A percentile compares a stretch with the other conserved stretches of the same genome.
Conservation (phyloP, 2,113 vertebrate genomes). For the Strigops habroptila region DNA sequence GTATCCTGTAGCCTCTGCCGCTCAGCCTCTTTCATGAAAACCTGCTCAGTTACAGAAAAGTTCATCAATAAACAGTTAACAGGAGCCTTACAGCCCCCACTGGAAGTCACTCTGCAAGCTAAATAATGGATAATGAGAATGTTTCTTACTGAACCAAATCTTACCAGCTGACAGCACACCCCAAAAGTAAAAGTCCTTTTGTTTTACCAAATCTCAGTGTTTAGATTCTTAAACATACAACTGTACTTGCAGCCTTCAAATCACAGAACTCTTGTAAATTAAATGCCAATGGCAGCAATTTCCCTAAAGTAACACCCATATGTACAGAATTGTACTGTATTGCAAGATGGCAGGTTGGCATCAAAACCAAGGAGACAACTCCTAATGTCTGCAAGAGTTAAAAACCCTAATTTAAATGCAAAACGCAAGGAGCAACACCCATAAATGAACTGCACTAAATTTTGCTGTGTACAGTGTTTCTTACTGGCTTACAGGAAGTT, state of each 20-base stretch:
- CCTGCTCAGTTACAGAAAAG: constrained; percentile 67
- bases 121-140: background rate
- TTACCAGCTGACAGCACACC: background rate
- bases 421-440: background rate
- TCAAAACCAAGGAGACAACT: background rate
- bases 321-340: background rate
- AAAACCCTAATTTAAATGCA: background rate
- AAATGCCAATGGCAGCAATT: background rate
- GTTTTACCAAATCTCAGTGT: background rate
- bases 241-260: background rate
- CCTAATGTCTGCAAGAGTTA: background rate
- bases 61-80: background rate
- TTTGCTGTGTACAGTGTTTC: background rate
- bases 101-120: background rate
- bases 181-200: background rate
- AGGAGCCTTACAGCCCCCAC: background rate
- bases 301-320: background rate
- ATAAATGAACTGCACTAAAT: background rate
- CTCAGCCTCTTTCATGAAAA: constrained; percentile 93
- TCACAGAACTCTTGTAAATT: background rate
- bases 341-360: background rate
- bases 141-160: background rate
- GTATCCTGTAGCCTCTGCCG: constrained; percentile 89
- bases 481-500: background rate
- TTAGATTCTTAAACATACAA: background rate